Evolutionary conservation across 2,113 vertebrate species (phyloP).

Genomic region (Glareola pratincola): DNA sequence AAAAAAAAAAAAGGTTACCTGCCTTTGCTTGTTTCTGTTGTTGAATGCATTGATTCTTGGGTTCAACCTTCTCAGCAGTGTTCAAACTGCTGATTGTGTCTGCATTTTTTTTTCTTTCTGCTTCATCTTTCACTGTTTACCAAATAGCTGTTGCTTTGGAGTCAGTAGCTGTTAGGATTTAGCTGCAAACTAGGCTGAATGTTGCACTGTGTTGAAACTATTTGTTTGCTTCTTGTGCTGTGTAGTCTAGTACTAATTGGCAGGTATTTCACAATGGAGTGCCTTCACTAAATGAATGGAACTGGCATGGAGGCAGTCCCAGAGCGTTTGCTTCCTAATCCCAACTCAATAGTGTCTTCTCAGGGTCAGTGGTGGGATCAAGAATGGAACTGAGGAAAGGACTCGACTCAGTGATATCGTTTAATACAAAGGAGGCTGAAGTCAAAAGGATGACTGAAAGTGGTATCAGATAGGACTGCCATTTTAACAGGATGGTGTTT

Average conservation of each 20-base stretch:
- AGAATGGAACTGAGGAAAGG: not conserved
- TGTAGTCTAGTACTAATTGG: not conserved
- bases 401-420: not conserved
- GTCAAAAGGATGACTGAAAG: not conserved
- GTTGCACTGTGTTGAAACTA: not conserved
- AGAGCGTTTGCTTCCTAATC: not conserved
- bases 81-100: not conserved
- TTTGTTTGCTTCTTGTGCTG: not conserved
- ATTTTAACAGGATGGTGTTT: not conserved
- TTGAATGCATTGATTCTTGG: not conserved
- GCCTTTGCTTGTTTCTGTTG: not conserved
- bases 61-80: not conserved
- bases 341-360: fast-evolving
- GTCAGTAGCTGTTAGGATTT: not conserved
- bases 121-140: not conserved
- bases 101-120: not conserved
- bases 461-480: not conserved
- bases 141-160: not conserved
- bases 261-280: not conserved
- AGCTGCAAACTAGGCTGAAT: not conserved
- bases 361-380: fast-evolving
- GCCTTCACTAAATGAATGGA: not conserved
- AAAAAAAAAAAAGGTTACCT: not conserved
- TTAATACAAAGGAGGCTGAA: not conserved
- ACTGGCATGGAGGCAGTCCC: not conserved